Base-by-base conservation (phyloP, 2,888 invertebrate species). In the Apoda limacodes region DNA sequence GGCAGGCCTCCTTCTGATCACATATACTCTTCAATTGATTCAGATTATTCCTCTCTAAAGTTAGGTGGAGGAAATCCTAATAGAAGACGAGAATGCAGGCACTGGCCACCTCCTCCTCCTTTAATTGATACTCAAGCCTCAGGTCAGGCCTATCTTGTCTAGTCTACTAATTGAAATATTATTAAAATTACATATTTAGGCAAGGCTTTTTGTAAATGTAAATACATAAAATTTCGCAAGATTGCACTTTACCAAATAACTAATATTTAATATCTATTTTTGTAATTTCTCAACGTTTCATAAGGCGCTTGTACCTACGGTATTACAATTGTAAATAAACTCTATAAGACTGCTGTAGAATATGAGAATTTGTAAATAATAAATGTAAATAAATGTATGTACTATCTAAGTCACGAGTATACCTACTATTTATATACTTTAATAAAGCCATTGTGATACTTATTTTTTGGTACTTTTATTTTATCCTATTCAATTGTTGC, bases 1-100 rank as follows among this genome's bases (percentile, higher is more conserved):
- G 85, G 88, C 47, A 82, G 92, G 50, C 93, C 93, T 17, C 86
- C 90, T 10, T 91, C 92, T 39, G 93, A 93, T 72, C 93, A 93
- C 68, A 93, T 93, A 56, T 93, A 93, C 65, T 92, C 92, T 34
- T 92, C 92, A 60, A 93, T 93, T 66, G 93, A 93, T 75, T 92
- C 92, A 32, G 93, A 93, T 69, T 92, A 92, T 59, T 91, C 91
- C 43, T 90, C 90, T 26, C 83, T 92, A 63, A 92, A 92, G 48
- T 82, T 88, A 56, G 90, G 71, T 43, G 71, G 60, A 29, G 69
- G 64, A 54, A 70, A 72, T 53, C 67, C 66, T 12, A 76, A 68
- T 44, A 58, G 78, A 42, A 60, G 78, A 40, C 61, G 75, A 38
- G 76, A 80, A 25, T 68, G 75, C 30, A 60, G 78, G 45, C 72